These are phyloP conservation scores for Platycheirus rosarum DNA, from an alignment of 2,888 invertebrate species.

Conservation along the genomic window DNA sequence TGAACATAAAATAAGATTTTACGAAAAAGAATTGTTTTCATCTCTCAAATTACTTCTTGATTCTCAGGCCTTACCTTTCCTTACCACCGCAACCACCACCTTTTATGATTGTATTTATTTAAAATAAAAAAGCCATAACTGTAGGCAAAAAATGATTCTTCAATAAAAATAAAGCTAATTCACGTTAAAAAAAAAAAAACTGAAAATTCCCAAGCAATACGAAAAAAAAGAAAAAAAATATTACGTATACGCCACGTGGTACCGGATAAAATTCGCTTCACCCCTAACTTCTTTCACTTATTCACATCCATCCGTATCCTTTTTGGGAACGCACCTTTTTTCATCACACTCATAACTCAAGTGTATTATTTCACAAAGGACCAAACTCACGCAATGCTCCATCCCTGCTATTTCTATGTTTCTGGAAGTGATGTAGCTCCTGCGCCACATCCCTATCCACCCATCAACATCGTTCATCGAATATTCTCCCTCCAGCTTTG, in stretches of 20 bases:
- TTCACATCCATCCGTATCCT: conserved; percentile 8
- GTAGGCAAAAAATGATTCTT: conserved; percentile 1
- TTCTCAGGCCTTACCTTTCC: no score
- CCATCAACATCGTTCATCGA: conserved; percentile 59
- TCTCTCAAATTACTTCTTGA: no score
- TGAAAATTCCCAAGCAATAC: no score
- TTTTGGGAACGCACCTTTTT: conserved; percentile 20
- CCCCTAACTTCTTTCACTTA: conserved; percentile 31
- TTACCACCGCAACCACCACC: no score
- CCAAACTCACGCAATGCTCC: conserved; percentile 8
- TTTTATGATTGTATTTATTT: no score
- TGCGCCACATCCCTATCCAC: no score
- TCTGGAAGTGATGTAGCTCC: neutral
- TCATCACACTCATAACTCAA: conserved; percentile 51
- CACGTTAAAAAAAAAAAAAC: conserved; percentile 1
- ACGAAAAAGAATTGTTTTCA: no score
- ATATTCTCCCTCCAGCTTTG: conserved; percentile 1
- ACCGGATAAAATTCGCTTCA: conserved; percentile 41
- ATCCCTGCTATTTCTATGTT: neutral
- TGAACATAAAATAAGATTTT: no score
- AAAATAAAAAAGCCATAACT: no score
- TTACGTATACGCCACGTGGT: conserved; percentile 48
- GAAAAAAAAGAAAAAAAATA: conserved; percentile 18
- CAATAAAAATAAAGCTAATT: conserved; percentile 36
- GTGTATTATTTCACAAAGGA: conserved; percentile 37